phyloP scores from a whole-genome alignment of 2,113 vertebrate genomes.

The Neotoma lepida region DNA sequence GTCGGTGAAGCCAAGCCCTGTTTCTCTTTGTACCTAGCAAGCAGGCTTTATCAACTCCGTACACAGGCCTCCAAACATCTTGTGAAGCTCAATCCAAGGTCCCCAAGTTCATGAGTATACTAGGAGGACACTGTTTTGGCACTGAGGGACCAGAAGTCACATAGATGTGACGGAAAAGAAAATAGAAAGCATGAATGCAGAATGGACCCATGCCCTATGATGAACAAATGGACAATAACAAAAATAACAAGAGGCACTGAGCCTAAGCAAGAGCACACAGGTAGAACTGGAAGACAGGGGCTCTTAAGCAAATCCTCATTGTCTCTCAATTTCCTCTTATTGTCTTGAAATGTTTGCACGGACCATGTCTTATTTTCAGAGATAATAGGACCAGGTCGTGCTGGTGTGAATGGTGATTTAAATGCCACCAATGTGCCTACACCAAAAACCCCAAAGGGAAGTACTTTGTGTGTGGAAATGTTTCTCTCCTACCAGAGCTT shows the following conservation, averaged over 20 bases:
- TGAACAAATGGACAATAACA: not conserved
- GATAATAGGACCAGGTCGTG: not conserved
- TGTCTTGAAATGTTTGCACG: not conserved
- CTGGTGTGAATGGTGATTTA: not conserved
- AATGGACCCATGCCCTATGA: not conserved
- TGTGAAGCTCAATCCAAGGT: not conserved
- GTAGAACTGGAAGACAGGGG: rapidly evolving
- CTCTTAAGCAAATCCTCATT: not conserved
- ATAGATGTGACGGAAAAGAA: not conserved
- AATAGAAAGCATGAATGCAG: no score
- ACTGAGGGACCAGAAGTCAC: not conserved
- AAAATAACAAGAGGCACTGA: not conserved
- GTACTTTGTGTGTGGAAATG: not conserved
- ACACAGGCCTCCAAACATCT: not conserved
- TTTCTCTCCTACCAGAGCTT: not conserved
- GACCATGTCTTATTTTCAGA: not conserved
- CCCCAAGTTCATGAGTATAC: not conserved
- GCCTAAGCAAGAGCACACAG: not conserved
- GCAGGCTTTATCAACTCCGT: not conserved
- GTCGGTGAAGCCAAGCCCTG: not conserved
- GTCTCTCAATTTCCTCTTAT: not conserved
- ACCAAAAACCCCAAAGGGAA: not conserved
- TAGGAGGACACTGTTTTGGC: not conserved
- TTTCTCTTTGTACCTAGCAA: no score
- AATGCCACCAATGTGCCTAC: not conserved